Base-by-base conservation (phyloP, 2,888 invertebrate species). In the Oxyscelio sp. region DNA sequence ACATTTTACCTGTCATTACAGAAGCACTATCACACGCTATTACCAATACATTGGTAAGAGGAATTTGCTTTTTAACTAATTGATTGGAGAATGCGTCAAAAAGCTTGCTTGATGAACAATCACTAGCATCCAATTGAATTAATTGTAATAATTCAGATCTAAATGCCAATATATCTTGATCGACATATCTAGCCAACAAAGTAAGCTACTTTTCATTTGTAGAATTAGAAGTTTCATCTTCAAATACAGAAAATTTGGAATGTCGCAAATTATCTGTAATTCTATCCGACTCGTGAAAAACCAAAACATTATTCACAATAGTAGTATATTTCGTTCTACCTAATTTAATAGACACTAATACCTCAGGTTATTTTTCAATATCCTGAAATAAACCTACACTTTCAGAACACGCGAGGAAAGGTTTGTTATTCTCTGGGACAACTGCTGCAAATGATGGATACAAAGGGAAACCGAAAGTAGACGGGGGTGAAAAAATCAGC, bases 21-120 rank as follows among this genome's bases (percentile, higher is more conserved):
- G 58, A 27, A 17, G 58, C 71, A 22, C 58, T 58, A 48, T 71
- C 71, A 15, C 45, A 71, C 48, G 71, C 43, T 0, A 66, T n/a
- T n/a, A 22, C 34, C 1, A 52, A 1, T 8, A 66, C 15, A 38
- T 66, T 66, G 9, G 1, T 0, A 2, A 66, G 19, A 4, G 66
- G 66, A 52, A 66, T 66, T 52, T 66, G 38, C 15, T 52, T 52
- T n/a, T 52, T n/a, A 0, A 22, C 4, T 13, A 61, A 11, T 43
- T 40, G n/a, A 1, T n/a, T 24, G 8, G n/a, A 22, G n/a, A 43
- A 61, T 13, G 24, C 21, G 8, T 24, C 24, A 15, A 40, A 61
- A 1, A 61, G 58, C 4, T 58, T 58, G 6, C 1, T 0, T 3
- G 61, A 43, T 1, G 40, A 43, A 9, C 61, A 61, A 17, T 61